A percentile compares a stretch with the other conserved stretches of the same genome.
phyloP scores from a whole-genome alignment of 2,888 invertebrate genomes.

The Dryocosmus kuriphilus region DNA sequence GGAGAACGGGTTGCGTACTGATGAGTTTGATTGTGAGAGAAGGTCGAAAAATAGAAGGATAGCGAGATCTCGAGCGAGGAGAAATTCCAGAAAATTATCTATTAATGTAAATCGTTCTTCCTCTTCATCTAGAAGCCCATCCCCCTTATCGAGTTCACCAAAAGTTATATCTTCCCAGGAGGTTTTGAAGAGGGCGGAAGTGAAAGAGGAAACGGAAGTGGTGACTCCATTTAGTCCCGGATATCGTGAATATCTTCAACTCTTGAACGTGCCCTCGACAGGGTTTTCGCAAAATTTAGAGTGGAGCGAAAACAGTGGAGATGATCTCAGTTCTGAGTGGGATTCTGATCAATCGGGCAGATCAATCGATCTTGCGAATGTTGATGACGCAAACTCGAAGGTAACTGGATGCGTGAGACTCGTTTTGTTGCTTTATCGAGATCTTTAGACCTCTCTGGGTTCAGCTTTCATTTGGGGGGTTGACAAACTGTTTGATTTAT shows the following conservation, averaged over 20 bases:
- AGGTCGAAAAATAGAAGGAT: constrained; percentile 60
- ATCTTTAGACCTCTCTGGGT: background rate
- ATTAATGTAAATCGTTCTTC: constrained; percentile 64
- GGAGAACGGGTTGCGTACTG: constrained; percentile 58
- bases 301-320: constrained; percentile 93
- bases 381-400: constrained; percentile 47
- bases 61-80: constrained; percentile 59
- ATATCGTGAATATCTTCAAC: constrained; percentile 89
- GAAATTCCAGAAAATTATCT: constrained; percentile 63
- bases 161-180: constrained; percentile 41
- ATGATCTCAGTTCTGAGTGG: constrained; percentile 95
- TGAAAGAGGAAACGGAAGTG: constrained; percentile 44
- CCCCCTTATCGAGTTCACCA: constrained; percentile 58
- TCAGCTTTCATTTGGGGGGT: background rate
- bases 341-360: constrained; percentile 83
- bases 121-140: constrained; percentile 73
- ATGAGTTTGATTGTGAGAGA: constrained; percentile 55
- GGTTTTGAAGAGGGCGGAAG: constrained; percentile 42
- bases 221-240: constrained; percentile 72
- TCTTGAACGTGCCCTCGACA: constrained; percentile 84
- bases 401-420: constrained; percentile 46
- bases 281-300: constrained; percentile 81
- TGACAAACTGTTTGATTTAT: background rate
- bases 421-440: background rate
- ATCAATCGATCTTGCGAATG: constrained; percentile 46